These are phyloP conservation scores for Eurytemora carolleeae DNA, from an alignment of 1,140 invertebrate species.

Conservation along the genomic window DNA sequence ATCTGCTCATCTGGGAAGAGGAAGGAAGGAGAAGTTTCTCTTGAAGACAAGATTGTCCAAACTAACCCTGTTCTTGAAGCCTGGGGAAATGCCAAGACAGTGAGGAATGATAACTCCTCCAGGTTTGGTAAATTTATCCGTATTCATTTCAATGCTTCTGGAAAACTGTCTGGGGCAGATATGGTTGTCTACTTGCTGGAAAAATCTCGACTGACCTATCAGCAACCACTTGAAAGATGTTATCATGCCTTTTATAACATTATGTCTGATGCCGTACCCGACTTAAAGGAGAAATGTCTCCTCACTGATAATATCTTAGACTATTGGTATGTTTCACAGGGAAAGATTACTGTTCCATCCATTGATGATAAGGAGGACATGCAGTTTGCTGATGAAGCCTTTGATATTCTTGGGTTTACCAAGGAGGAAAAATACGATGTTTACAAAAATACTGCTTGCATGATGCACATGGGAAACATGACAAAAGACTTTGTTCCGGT, in stretches of 20 bases:
- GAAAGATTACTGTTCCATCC: constrained; percentile 48
- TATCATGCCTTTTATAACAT: constrained; percentile 99
- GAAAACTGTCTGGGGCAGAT: constrained; percentile 98
- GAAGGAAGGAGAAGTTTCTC: constrained; percentile 37
- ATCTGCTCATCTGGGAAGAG: too few relatives aligned
- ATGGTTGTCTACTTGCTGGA: constrained; percentile 99
- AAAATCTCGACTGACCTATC: constrained; percentile 99
- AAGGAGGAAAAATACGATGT: constrained; percentile 86
- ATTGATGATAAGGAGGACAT: too few relatives aligned
- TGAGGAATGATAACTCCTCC: constrained; percentile 98
- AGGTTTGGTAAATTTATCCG: constrained; percentile 99
- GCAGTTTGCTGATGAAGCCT: constrained; percentile 63
- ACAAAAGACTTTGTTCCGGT: constrained; percentile 95
- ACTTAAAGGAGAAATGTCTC: constrained; percentile 52
- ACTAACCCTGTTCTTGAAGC: too few relatives aligned
- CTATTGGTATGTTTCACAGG: constrained; percentile 53
- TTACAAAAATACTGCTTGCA: constrained; percentile 86
- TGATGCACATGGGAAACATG: too few relatives aligned
- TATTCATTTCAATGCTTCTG: too few relatives aligned
- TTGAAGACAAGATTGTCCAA: too few relatives aligned
- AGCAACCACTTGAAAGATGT: constrained; percentile 89
- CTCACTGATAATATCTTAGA: constrained; percentile 52
- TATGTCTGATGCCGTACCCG: constrained; percentile 74
- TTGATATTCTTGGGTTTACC: constrained; percentile 91
- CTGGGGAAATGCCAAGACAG: too few relatives aligned